Base-by-base conservation (phyloP, 2,888 invertebrate genomes). In the Nineta flava region DNA sequence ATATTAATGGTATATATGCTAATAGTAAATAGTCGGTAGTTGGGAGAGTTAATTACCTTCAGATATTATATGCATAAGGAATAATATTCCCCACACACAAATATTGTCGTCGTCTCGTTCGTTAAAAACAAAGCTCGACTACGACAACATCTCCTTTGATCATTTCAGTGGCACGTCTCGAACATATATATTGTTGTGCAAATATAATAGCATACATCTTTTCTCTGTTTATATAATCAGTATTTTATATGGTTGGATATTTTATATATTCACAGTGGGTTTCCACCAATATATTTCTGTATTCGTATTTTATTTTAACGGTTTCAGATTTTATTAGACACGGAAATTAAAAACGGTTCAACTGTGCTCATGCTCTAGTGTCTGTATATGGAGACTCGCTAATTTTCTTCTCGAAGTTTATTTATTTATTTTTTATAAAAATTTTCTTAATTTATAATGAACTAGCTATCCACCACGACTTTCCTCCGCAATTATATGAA, bases 41-140 rank as follows among this genome's bases (percentile, higher is more conserved):
- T 16, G 35, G 16, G 38, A 38, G 47, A 38, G 47, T 38, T 47
- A 47, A 47, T 47, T 47, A 47, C 47, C 38, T 47, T 47, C 35
- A 47, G 47, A 47, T 47, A 47, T 47, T 47, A 47, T 47, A 35
- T 5, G 5, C 38, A 47, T 47, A 47, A 47, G 47, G 31, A 48
- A 48, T 48, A 48, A 26, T 40, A 48, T 48, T 48, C 42, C 31
- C 47, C 42, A 31, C 41, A n/a, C n/a, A n/a, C n/a, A n/a, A 48
- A 48, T 5, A 41, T 48, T 41, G 48, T 48, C 41, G 48, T 48
- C 48, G 19, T 19, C 19, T 19, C 19, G 19, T 19, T n/a, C n/a
- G n/a, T n/a, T n/a, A n/a, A 31, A 42, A 47, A 47, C 47, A 40
- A 40, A 47, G 21, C 42, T 35, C 15, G 13, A n/a, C 13, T 41